Evolutionary conservation across 2,797 vertebrate species (phyloP).

Genomic region (Phaenicophaeus curvirostris): DNA sequence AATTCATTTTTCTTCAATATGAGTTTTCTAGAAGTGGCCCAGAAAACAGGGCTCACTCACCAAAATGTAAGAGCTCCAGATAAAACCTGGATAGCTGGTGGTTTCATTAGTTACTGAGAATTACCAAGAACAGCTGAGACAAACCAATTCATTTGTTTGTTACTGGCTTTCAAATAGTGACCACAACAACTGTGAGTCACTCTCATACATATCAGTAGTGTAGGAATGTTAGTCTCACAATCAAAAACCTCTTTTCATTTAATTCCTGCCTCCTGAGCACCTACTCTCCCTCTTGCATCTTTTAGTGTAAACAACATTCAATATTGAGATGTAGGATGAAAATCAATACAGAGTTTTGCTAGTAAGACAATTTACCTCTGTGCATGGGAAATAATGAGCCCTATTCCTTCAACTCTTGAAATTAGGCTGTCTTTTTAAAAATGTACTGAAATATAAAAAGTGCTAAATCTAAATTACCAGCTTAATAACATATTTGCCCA

Average conservation of each 20-base stretch:
- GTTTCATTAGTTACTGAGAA: neutral
- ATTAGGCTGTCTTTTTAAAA: neutral
- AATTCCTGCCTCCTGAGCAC: neutral
- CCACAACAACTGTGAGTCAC: neutral
- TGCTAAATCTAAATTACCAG: conserved; percentile 30
- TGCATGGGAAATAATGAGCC: conserved; percentile 1
- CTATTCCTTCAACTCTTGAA: neutral
- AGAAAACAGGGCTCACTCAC: neutral
- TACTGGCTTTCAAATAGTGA: neutral
- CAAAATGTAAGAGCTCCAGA: neutral
- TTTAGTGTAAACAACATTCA: neutral
- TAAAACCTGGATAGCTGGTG: neutral
- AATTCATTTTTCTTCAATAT: neutral
- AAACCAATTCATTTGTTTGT: neutral
- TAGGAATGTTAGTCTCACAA: neutral
- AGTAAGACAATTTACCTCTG: conserved; percentile 13
- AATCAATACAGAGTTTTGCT: neutral
- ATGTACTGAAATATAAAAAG: conserved; percentile 24
- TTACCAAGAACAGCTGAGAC: neutral
- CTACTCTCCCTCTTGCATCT: neutral
- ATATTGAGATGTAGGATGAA: neutral
- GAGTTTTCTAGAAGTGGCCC: neutral
- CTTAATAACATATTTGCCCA: conserved; percentile 33
- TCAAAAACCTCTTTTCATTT: neutral
- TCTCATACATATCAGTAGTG: neutral